These are phyloP conservation scores for Diuraphis noxia DNA, from an alignment of 1,140 invertebrate species.

Conservation along the genomic window DNA sequence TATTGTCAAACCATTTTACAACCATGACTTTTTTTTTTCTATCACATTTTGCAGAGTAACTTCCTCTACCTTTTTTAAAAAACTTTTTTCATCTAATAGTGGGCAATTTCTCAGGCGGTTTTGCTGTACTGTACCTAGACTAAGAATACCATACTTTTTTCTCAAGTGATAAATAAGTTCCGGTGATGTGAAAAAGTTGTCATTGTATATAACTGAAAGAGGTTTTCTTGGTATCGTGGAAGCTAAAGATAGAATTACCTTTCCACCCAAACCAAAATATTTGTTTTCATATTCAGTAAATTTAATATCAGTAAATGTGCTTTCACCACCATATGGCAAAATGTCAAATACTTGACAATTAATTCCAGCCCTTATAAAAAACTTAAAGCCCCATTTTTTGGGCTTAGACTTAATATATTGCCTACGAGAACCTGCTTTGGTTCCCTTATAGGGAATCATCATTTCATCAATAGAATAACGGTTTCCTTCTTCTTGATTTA, in stretches of 20 bases:
- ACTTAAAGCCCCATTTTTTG: slow-evolving; percentile 60
- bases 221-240: background rate
- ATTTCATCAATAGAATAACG: slow-evolving; percentile 60
- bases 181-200: no score
- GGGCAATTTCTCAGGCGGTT: background rate
- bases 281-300: background rate
- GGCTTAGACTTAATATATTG: slow-evolving; percentile 60
- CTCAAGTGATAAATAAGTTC: no score
- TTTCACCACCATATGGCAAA: slow-evolving; percentile 57
- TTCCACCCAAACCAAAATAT: background rate
- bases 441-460: slow-evolving; percentile 62
- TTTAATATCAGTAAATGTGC: background rate
- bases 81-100: background rate
- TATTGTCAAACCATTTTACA: background rate
- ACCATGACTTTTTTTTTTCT: background rate
- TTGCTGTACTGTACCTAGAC: background rate
- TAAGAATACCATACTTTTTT: background rate
- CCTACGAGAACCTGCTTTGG: slow-evolving; percentile 59
- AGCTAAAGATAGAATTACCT: background rate
- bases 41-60: background rate
- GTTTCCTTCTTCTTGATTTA: slow-evolving; percentile 58
- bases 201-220: background rate
- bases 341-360: slow-evolving; percentile 60
- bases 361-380: slow-evolving; percentile 59
- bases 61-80: background rate